Evolutionary conservation across 1,140 invertebrate species (phyloP).

Genomic region (Bombus difficillimus): DNA sequence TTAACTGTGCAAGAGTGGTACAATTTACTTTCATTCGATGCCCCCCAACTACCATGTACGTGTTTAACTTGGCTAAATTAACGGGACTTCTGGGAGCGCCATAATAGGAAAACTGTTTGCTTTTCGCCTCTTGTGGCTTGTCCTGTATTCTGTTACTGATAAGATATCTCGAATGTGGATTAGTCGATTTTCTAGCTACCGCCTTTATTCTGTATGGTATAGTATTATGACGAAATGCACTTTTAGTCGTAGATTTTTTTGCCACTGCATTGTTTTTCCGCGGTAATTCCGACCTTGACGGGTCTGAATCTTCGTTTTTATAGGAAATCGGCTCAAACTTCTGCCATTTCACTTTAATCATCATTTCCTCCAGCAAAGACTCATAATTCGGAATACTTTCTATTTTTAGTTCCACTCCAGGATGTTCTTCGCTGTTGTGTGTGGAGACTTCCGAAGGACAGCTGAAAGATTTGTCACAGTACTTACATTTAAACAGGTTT

Average conservation of each 20-base stretch:
- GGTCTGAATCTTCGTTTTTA: neutral
- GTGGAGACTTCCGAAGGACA: slow-evolving; percentile 46
- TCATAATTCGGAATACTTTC: slow-evolving; percentile 71
- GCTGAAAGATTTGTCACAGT: slow-evolving; percentile 71
- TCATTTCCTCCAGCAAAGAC: slow-evolving; percentile 47
- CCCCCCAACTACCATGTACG: slow-evolving; percentile 75
- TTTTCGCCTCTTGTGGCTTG: neutral
- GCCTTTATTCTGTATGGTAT: slow-evolving; percentile 65
- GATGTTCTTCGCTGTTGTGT: slow-evolving; percentile 67
- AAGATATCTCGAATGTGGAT: slow-evolving; percentile 71
- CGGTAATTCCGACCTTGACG: neutral
- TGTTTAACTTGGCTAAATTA: slow-evolving; percentile 71
- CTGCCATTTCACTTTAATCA: slow-evolving; percentile 38
- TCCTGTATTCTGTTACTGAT: slow-evolving; percentile 22
- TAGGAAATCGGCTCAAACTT: neutral
- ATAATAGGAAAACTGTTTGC: slow-evolving; percentile 70
- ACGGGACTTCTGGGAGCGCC: slow-evolving; percentile 61
- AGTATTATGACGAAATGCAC: neutral
- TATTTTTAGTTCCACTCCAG: slow-evolving; percentile 66
- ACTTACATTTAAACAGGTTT: slow-evolving; percentile 74
- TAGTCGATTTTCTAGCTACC: slow-evolving; percentile 79
- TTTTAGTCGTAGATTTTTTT: slow-evolving; percentile 77
- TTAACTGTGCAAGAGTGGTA: slow-evolving; percentile 70
- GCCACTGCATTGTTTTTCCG: slow-evolving; percentile 66
- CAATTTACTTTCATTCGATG: slow-evolving; percentile 76